Base-by-base conservation (phyloP, 2,888 invertebrate species). In the Lithophane semibrunnea region DNA sequence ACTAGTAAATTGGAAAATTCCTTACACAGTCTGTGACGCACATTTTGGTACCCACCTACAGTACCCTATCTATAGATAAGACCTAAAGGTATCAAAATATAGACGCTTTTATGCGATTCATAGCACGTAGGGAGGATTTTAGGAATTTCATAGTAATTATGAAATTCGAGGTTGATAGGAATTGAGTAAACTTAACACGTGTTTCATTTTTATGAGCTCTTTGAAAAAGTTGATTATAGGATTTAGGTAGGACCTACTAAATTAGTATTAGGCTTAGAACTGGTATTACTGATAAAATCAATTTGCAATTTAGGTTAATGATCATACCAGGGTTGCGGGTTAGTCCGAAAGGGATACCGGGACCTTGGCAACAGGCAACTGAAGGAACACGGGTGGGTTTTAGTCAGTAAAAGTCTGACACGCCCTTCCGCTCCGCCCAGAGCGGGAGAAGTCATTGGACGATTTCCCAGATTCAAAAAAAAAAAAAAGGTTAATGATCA, bases 1-100 rank as follows among this genome's bases (percentile, higher is more conserved):
- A 37, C 56, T 52, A 74, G 72, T 77, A 75, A 85, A 85, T 87
- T 85, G 87, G 69, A 79, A 85, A 87, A 88, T 85, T 86, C 76
- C 79, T 68, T 70, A 49, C 65, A 73, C 69, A 42, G 10, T 66
- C 13, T 66, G 61, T 8, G 29, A 63, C 8, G 29, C 8, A 60
- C 16, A 60, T 60, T 24, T 60, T 60, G 24, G 24, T 60, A 60
- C 8, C 1, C 61, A 9, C 3, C 37, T 42, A 42, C 3, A 12
- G 5, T 72, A 29, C 44, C 44, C 16, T 37, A 42, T 24, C 73
- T 16, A 42, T 13, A 13, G 4, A 16, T 37, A 29, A 60, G 24
- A 60, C 16, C 60, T 60, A 60, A 24, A 24, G 24, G 16, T 3
- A 29, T 61, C 24, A 65, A 66, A 73, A 24, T 58, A 61, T 37